A percentile compares a stretch with the other conserved stretches of the same genome.
These are phyloP conservation scores for Ornithoptera alexandrae DNA, from an alignment of 2,888 invertebrate species.

Conservation along the genomic window DNA sequence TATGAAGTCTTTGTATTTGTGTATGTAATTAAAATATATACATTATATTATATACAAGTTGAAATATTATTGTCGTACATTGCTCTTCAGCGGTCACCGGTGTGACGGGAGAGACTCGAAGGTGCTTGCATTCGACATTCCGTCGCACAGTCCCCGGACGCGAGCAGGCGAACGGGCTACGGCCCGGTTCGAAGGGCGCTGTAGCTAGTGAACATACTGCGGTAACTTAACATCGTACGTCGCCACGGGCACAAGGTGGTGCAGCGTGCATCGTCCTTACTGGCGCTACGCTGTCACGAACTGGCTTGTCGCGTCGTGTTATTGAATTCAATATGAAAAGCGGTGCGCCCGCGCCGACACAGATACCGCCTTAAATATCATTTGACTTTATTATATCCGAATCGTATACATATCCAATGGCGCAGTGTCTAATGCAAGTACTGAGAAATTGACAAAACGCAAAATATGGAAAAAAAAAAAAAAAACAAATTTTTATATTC, in stretches of 20 bases:
- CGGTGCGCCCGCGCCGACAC: not conserved
- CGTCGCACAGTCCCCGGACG: conserved; percentile 50
- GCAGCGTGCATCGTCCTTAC: too few species aligned
- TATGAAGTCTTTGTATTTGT: conserved; percentile 77
- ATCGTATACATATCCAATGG: conserved; percentile 74
- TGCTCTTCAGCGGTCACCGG: conserved; percentile 64
- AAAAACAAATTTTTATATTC: conserved; percentile 74
- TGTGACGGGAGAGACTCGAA: conserved; percentile 60
- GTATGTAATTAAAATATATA: conserved; percentile 79
- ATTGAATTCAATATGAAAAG: too few species aligned
- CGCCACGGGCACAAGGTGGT: too few species aligned
- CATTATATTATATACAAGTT: conserved; percentile 77
- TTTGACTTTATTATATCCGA: conserved; percentile 40
- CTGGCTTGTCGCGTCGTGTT: too few species aligned
- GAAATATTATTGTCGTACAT: conserved; percentile 69
- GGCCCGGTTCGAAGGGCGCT: too few species aligned
- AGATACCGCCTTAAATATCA: conserved; percentile 28
- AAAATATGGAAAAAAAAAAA: conserved; percentile 45
- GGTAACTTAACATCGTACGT: too few species aligned
- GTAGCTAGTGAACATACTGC: too few species aligned
- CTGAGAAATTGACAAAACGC: conserved; percentile 30
- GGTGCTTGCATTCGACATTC: conserved; percentile 62
- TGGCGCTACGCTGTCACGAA: too few species aligned
- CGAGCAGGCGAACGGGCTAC: conserved; percentile 32
- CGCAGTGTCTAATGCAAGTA: conserved; percentile 68